These are phyloP conservation scores for Geopemphigus sp. DNA, from an alignment of 1,140 invertebrate genomes.

Conservation along the genomic window DNA sequence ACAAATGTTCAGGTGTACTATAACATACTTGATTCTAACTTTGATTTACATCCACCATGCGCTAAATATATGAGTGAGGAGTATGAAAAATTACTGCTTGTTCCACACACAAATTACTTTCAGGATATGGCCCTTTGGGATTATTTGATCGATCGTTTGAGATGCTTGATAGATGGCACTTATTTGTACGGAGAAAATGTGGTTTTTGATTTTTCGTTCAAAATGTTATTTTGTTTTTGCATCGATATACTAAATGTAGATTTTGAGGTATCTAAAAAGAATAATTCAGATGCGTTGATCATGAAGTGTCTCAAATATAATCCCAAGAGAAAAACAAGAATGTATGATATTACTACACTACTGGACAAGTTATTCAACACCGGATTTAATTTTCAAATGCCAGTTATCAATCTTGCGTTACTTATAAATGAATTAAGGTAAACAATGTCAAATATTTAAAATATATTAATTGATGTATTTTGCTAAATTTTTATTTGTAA, in stretches of 20 bases:
- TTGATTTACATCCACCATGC: constrained; percentile 2
- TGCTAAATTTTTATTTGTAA: too few species aligned
- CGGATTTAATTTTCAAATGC: constrained; percentile 21
- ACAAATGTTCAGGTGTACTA: background rate
- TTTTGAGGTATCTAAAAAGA: constrained; percentile 2
- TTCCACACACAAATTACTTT: background rate
- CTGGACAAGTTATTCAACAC: background rate
- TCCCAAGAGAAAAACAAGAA: constrained; percentile 16
- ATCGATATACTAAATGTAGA: background rate
- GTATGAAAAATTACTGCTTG: background rate
- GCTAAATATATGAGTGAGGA: constrained; percentile 12
- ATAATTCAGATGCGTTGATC: background rate
- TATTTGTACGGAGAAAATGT: background rate
- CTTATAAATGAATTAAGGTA: background rate
- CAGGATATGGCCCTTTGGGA: constrained; percentile 2
- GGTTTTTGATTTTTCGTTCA: background rate
- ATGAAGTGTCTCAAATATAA: constrained; percentile 9
- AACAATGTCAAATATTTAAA: background rate
- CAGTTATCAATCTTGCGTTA: background rate
- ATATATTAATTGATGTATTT: background rate
- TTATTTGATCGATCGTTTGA: background rate
- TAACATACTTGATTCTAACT: background rate
- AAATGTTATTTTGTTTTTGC: background rate
- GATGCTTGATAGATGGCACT: background rate
- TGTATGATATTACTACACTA: constrained; percentile 5